Evolutionary conservation across 2,888 invertebrate species (phyloP), one percentile per base, ranked within the genome.

Genomic region (Cataglyphis cursor): DNA sequence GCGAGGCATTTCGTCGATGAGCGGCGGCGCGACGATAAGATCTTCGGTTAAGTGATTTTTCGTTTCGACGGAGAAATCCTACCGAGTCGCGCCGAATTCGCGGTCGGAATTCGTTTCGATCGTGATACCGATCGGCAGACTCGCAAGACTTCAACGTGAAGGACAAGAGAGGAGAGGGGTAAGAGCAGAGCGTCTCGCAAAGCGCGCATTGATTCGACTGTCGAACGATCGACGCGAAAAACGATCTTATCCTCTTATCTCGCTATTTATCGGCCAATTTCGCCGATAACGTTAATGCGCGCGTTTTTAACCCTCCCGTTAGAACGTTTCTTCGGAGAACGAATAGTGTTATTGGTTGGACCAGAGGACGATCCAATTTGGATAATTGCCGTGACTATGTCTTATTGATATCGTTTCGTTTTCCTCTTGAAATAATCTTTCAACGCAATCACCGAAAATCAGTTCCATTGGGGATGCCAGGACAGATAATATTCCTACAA

Each of bases 11-110:
- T 74, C 81, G 75, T 78, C 90, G 88, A 90, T 80, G 89, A 90
- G 85, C 82, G 83, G 59, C 38, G 70, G 66, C 57, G 41, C 75
- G 28, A 21, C 70, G 90, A 90, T 90, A 90, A 78, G 84, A 90
- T 90, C 90, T 83, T 62, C 82, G 86, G 84, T 90, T 90, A 91
- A 90, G 91, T 90, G 90, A 90, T 90, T 90, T 90, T 90, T 90
- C 91, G 89, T 85, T 86, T 85, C 87, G 85, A 18, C 73, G 85
- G 28, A 82, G 86, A 82, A 66, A 81, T 81, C 68, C 66, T 48
- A 54, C 65, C 88, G 83, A 82, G 78, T 64, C 84, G 76, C 84
- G 81, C 15, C 59, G 85, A 81, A 81, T 81, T 68, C 66, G 72
- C 54, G 82, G 81, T 70, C 64, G 83, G 90, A 87, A 90, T 90